These are phyloP conservation scores for Dicyrtoma fusca DNA, from an alignment of 2,888 invertebrate species.

Conservation along the genomic window DNA sequence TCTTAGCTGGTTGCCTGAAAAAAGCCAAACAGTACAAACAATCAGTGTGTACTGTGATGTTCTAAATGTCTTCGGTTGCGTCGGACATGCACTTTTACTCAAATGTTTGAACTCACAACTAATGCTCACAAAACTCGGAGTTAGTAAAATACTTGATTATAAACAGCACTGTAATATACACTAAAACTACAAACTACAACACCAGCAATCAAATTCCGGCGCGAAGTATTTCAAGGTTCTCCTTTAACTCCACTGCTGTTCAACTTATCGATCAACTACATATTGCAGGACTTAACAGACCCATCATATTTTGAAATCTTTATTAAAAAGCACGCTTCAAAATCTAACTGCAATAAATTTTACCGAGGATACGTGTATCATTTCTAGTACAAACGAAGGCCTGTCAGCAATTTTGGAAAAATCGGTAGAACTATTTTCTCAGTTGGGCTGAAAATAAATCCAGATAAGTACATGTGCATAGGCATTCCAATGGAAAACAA, in stretches of 20 bases:
- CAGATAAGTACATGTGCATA: neutral
- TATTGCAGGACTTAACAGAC: neutral
- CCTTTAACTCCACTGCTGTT: neutral
- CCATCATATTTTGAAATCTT: neutral
- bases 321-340: neutral
- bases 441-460: neutral
- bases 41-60: neutral
- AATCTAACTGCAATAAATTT: neutral
- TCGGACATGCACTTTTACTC: neutral
- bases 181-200: neutral
- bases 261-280: neutral
- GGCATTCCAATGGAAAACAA: neutral
- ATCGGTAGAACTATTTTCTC: too few relatives aligned
- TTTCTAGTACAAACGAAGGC: neutral
- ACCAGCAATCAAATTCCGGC: neutral
- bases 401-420: too few relatives aligned
- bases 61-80: neutral
- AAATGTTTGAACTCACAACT: neutral
- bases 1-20: neutral
- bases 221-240: neutral
- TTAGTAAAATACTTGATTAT: neutral
- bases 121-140: neutral
- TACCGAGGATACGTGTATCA: neutral
- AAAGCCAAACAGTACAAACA: conserved; percentile 10
- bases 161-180: neutral